Conservation (phyloP, 2,888 invertebrate genomes). For the Cancer borealis region DNA sequence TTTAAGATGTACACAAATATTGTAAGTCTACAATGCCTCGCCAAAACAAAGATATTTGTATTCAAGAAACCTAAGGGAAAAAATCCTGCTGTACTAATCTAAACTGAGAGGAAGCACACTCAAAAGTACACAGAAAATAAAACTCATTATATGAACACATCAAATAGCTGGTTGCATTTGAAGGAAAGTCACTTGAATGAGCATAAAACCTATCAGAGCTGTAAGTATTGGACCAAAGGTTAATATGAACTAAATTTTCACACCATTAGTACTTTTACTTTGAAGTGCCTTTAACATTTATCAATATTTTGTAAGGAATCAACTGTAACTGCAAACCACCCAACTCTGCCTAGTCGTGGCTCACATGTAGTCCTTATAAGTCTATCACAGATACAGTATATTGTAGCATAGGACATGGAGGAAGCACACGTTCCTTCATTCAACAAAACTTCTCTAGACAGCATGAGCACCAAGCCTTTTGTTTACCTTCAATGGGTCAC, state of each 20-base stretch:
- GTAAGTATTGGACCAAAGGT: not conserved
- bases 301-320: not conserved
- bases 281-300: not conserved
- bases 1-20: not conserved
- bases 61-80: not conserved
- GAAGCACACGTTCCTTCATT: constrained; percentile 8
- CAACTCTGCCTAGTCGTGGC: not conserved
- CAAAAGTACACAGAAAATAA: constrained; percentile 10
- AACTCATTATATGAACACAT: not conserved
- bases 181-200: not conserved
- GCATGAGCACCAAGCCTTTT: constrained; percentile 15
- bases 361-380: constrained; percentile 4
- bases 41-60: not conserved
- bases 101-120: constrained; percentile 12
- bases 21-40: not conserved
- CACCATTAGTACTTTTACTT: not conserved
- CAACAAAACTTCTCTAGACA: not conserved
- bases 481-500: not conserved
- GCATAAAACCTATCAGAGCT: not conserved
- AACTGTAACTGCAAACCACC: not conserved
- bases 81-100: not conserved
- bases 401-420: constrained; percentile 27
- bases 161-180: not conserved
- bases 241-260: not conserved
- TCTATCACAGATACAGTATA: constrained; percentile 27